Evolutionary conservation across 2,113 vertebrate species (phyloP), one percentile per base, ranked within the genome.

Genomic region (Siniperca chuatsi): DNA sequence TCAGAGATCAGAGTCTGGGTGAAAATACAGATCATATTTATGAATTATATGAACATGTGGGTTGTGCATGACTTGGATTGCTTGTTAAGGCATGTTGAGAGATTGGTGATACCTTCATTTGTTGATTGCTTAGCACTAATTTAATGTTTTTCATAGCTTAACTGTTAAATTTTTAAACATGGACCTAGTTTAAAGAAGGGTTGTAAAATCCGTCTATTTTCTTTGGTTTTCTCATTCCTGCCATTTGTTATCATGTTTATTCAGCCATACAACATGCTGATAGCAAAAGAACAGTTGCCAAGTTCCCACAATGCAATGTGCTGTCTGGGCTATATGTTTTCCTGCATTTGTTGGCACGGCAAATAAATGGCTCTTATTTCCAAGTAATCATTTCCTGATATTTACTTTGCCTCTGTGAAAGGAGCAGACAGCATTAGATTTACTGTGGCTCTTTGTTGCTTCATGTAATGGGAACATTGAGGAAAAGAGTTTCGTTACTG

Each of bases 321-420:
- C 54, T 4, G 18, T 48, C 75, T 48, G 58, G 46, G 66, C 37
- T 83, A 72, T 83, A 77, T 35, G 61, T 84, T 85, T 83, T 74
- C 68, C 64, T 87, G 75, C 52, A 25, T 87, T 83, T 91, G 87
- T 92, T 87, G 87, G 90, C 89, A 78, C 4, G 46, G 48, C 35
- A 83, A 90, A 92, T 88, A 88, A 87, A 90, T 70, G 72, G 2
- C 15, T 16, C 70, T 80, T 79, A 74, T 87, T 92, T 80, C 68
- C 80, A 81, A 80, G 72, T 79, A 84, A 92, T 92, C 57, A 83
- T 87, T 85, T 89, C 29, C 58, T 75, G 64, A 50, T 84, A 12
- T 92, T 90, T 86, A 76, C 81, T 84, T 75, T 77, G 62, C 64
- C 21, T 37, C 16, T 50, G 72, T 20, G 81, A 54, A 21, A 18